Evolutionary conservation across 2,113 vertebrate species (phyloP).

Genomic region (Carassius auratus): DNA sequence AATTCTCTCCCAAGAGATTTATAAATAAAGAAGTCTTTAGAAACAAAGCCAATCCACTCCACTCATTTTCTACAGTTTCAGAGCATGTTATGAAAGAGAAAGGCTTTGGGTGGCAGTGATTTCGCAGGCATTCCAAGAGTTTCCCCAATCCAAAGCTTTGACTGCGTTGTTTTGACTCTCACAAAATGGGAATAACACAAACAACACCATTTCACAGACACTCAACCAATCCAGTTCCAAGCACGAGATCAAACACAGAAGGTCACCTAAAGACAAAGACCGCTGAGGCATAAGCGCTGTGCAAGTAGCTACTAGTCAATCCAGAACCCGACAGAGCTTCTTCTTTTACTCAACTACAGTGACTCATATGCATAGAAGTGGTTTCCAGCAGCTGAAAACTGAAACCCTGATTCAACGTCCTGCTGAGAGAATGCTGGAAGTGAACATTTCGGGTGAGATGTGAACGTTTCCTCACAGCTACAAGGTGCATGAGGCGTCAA

Average conservation of each 20-base stretch:
- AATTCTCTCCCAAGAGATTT: background rate
- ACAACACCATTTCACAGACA: no score
- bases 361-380: background rate
- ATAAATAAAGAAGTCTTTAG: conserved; percentile 1
- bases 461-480: background rate
- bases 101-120: no score
- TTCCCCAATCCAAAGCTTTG: no score
- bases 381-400: conserved; percentile 6
- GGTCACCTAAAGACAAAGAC: background rate
- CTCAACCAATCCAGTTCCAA: conserved; percentile 23
- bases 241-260: conserved; percentile 40
- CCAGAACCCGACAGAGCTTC: background rate
- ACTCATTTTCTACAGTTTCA: background rate
- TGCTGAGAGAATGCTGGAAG: background rate
- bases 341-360: background rate
- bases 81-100: background rate
- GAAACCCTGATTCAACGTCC: background rate
- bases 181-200: no score
- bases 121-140: background rate
- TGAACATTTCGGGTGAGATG: background rate
- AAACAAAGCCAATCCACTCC: background rate
- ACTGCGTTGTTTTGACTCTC: no score
- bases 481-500: background rate
- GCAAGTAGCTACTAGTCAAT: background rate
- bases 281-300: conserved; percentile 1